phyloP scores from a whole-genome alignment of 2,113 vertebrate species.

The Dicrurus megarhynchus region DNA sequence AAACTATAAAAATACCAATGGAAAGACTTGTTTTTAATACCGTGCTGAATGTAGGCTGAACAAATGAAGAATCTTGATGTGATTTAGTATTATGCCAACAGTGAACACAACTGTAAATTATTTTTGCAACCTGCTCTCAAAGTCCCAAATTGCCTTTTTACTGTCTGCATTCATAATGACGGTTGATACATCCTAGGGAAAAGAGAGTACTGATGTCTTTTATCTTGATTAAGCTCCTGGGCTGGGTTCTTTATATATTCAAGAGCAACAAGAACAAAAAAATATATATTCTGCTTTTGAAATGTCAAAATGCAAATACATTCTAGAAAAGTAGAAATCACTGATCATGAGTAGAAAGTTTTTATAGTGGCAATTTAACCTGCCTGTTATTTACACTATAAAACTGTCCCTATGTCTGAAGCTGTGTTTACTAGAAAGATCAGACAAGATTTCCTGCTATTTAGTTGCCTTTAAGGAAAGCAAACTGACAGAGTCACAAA shows the following conservation, averaged over 20 bases:
- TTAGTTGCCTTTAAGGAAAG: not conserved
- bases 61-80: constrained; percentile 53
- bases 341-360: not conserved
- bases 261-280: not conserved
- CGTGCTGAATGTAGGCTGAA: constrained; percentile 20
- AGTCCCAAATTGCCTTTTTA: constrained; percentile 69
- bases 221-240: constrained; percentile 61
- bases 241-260: not conserved
- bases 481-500: constrained; percentile 23
- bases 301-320: not conserved
- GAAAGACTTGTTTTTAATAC: constrained; percentile 30
- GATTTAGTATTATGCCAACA: constrained; percentile 57
- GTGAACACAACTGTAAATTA: constrained; percentile 68
- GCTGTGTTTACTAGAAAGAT: not conserved
- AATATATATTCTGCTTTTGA: not conserved
- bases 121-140: constrained; percentile 62
- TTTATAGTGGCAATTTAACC: constrained; percentile 46
- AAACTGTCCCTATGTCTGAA: not conserved
- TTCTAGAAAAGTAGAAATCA: constrained; percentile 19
- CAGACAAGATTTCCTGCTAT: not conserved
- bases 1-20: not conserved
- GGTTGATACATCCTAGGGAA: constrained; percentile 37
- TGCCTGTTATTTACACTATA: constrained; percentile 29
- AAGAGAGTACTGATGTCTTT: constrained; percentile 39
- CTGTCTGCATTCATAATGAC: constrained; percentile 65